These are phyloP conservation scores for Atherinomorus stipes DNA, from an alignment of 2,113 vertebrate species.

Conservation along the genomic window DNA sequence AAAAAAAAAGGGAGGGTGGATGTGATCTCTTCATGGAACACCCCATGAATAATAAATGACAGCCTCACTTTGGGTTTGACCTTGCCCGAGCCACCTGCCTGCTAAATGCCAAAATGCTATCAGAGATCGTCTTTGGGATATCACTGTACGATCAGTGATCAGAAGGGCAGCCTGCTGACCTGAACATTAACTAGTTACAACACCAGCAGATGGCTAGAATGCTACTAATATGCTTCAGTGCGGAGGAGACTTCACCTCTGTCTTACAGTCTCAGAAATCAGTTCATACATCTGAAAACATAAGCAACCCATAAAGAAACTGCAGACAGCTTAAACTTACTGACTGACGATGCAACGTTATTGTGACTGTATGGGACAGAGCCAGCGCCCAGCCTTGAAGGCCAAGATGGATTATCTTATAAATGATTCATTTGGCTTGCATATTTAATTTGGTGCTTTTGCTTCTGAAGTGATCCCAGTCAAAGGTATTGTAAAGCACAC, in stretches of 20 bases:
- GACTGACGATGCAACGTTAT: background rate
- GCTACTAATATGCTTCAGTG: background rate
- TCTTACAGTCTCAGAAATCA: background rate
- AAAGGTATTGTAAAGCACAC: slow-evolving; percentile 31
- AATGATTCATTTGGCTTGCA: slow-evolving; percentile 74
- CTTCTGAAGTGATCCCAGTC: slow-evolving; percentile 48
- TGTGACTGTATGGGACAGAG: slow-evolving; percentile 17
- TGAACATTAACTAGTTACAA: slow-evolving; percentile 36
- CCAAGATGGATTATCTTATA: slow-evolving; percentile 68
- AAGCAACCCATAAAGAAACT: background rate
- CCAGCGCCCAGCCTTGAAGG: slow-evolving; percentile 4
- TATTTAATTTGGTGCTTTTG: slow-evolving; percentile 72
- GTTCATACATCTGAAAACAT: background rate
- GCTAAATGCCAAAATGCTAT: slow-evolving; percentile 61
- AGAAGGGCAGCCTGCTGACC: slow-evolving; percentile 37
- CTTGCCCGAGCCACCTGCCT: slow-evolving; percentile 65
- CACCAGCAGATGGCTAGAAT: background rate
- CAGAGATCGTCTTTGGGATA: slow-evolving; percentile 43
- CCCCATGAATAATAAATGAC: slow-evolving; percentile 77
- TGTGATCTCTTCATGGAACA: slow-evolving; percentile 65
- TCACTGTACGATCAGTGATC: slow-evolving; percentile 60
- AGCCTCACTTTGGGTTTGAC: slow-evolving; percentile 65
- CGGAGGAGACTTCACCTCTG: background rate
- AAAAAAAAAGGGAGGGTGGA: slow-evolving; percentile 38
- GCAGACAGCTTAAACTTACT: background rate